Base-by-base conservation (phyloP, 2,113 vertebrate genomes). In the Sialia sialis region DNA sequence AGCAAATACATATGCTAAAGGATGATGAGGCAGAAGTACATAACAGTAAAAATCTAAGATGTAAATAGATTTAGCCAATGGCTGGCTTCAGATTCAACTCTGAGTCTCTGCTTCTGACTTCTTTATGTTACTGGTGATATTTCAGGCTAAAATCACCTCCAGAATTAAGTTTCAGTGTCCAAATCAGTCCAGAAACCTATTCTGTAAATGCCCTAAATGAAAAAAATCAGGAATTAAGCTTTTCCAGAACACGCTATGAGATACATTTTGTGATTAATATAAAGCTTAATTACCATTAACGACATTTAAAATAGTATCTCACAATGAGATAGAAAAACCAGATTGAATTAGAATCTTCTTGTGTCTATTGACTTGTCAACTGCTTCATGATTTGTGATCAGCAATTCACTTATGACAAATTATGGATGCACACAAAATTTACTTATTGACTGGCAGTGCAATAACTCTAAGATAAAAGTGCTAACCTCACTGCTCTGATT, bases 401-500 rank as follows among this genome's bases (percentile, higher is more conserved):
- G 51, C 41, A 75, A 48, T n/a, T 48, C 41, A 52, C 13, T 77
- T 36, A 63, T 1, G 13, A 89, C 38, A 34, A 70, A 77, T 63
- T 48, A 93, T 3, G 5, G 41, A 89, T 34, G 9, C 43, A 67
- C 9, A 81, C 14, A 84, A 63, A 95, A 78, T 68, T 79, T 48
- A 93, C 14, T 84, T 88, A 96, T 52, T 58, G 60, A 91, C 44
- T n/a, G 15, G 22, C 49, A 95, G 72, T 22, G 20, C 84, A 95
- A 72, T 30, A 92, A 84, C 49, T 76, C 75, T 85, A 41, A 96
- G 69, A 93, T 82, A 84, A 95, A 92, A 90, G 90, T 91, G 72
- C 98, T 98, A 98, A 99, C 99, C 99, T 99, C 99, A 58, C 98
- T 99, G 98, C 98, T 99, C 98, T 99, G 99, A 98, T 99, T 99